A percentile compares a stretch with the other conserved stretches of the same genome.
These are phyloP conservation scores for Scomberomorus guttatus DNA, from an alignment of 2,797 vertebrate species.

Conservation along the genomic window DNA sequence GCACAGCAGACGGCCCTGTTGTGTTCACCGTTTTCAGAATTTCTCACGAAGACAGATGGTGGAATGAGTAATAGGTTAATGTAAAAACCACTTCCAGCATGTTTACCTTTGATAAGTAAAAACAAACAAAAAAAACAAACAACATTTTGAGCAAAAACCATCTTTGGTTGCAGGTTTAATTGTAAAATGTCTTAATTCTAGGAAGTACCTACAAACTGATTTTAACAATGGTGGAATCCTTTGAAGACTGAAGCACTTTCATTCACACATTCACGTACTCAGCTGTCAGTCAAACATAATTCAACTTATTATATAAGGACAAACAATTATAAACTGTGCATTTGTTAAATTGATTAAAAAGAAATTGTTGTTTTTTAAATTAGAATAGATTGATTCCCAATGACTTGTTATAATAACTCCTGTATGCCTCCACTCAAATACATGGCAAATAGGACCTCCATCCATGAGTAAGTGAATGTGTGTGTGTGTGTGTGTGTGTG, in stretches of 20 bases:
- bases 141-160: neutral
- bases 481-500: conserved; percentile 14
- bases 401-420: neutral
- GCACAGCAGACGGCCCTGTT: neutral
- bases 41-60: neutral
- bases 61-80: neutral
- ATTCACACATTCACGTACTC: too few species aligned
- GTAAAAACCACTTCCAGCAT: neutral
- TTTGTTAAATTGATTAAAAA: neutral
- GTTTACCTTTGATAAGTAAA: neutral
- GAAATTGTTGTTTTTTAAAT: neutral
- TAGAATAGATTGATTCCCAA: conserved; percentile 5
- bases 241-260: too few species aligned
- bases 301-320: neutral
- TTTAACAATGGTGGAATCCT: too few species aligned
- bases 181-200: neutral
- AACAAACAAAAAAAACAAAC: neutral
- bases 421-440: conserved; percentile 1
- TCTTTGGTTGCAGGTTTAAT: neutral
- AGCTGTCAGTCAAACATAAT: neutral
- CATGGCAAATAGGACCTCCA: neutral
- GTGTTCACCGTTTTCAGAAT: neutral
- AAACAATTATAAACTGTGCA: neutral
- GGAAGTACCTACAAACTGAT: neutral
- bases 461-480: neutral